A percentile compares a stretch with the other conserved stretches of the same genome.
Evolutionary conservation across 2,797 vertebrate species (phyloP).

Genomic region (Mormyrops attenuatus): DNA sequence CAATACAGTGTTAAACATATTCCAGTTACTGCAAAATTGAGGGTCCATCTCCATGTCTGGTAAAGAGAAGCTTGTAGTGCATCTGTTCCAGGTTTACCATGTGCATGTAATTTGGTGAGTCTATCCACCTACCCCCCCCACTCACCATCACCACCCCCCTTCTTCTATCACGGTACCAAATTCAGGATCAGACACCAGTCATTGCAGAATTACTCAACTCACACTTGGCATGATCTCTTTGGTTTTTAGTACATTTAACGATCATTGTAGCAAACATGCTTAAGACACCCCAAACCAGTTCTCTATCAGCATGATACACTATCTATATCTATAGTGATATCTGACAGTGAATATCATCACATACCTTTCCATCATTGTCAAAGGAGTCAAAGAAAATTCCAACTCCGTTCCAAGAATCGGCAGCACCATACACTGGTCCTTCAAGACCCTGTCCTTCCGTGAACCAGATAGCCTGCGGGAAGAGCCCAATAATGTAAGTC

Average conservation of each 20-base stretch:
- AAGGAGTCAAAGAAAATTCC: slow-evolving; percentile 98
- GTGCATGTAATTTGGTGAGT: neutral
- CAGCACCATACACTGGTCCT: slow-evolving; percentile 87
- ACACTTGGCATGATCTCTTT: neutral
- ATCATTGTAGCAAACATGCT: neutral
- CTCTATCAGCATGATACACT: neutral
- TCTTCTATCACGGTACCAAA: neutral
- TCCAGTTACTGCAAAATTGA: neutral
- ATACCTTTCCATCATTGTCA: slow-evolving; percentile 96
- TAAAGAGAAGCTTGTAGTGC: neutral
- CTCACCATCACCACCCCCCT: neutral
- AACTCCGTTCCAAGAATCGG: slow-evolving; percentile 86
- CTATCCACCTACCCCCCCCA: neutral
- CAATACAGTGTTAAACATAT: too few species aligned
- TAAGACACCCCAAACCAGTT: neutral
- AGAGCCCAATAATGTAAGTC: neutral
- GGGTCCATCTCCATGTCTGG: neutral
- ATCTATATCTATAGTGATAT: neutral
- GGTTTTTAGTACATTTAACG: neutral
- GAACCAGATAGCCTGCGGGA: slow-evolving; percentile 83
- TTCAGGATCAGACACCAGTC: neutral
- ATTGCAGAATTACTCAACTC: neutral
- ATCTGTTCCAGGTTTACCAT: neutral
- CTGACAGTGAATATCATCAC: slow-evolving; percentile 22
- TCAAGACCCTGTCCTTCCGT: slow-evolving; percentile 79